Percentiles rank a stretch among this genome's conserved stretches.
These are phyloP conservation scores for Dinoponera quadriceps DNA, from an alignment of 1,140 invertebrate genomes.

Conservation along the genomic window DNA sequence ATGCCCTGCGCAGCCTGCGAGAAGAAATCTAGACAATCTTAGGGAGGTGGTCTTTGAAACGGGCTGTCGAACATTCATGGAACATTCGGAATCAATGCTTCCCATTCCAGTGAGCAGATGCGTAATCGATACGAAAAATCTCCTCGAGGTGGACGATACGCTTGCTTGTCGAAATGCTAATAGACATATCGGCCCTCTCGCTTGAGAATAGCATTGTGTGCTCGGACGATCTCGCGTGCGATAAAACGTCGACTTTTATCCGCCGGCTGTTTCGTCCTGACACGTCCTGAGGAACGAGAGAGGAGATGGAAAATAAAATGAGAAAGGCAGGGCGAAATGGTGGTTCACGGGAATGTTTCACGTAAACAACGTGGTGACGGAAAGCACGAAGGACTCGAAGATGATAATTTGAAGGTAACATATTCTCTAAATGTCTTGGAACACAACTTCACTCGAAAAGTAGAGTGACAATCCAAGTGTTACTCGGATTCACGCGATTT, in stretches of 20 bases:
- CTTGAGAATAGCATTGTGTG: conserved; percentile 21
- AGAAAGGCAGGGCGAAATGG: no score
- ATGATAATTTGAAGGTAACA: no score
- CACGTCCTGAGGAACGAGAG: no score
- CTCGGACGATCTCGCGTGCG: conserved; percentile 27
- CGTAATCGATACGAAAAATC: conserved; percentile 62
- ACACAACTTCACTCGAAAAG: no score
- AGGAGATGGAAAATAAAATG: not conserved
- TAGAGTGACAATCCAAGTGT: no score
- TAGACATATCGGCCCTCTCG: conserved; percentile 25
- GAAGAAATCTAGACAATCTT: conserved; percentile 9
- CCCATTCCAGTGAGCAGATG: conserved; percentile 48
- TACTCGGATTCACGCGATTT: no score
- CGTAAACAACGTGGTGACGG: not conserved
- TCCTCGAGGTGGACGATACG: conserved; percentile 37
- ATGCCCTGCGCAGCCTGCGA: no score
- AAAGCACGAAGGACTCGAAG: no score
- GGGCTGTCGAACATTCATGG: not conserved
- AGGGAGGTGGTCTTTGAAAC: conserved; percentile 11
- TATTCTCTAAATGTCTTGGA: no score
- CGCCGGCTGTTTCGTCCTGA: not conserved
- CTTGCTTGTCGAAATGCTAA: conserved; percentile 62
- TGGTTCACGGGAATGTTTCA: not conserved
- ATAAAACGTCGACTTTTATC: conserved; percentile 37
- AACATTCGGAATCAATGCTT: not conserved